phyloP scores from a whole-genome alignment of 2,888 invertebrate genomes.

The Drosophila anceps region DNA sequence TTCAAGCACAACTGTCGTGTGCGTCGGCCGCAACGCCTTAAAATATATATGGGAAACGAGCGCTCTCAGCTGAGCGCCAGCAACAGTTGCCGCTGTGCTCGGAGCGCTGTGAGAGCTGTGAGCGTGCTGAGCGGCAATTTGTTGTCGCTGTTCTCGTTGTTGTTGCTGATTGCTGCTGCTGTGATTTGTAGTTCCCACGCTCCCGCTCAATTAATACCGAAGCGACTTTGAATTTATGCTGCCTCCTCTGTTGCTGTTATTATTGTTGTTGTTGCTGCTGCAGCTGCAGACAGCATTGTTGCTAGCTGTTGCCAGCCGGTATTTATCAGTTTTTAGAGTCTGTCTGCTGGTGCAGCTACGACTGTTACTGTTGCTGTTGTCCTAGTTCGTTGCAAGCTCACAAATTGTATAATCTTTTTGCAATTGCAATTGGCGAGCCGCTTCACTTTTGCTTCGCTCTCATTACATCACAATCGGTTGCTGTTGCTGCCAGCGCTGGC shows the following conservation, averaged over 20 bases:
- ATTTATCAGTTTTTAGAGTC: constrained; percentile 57
- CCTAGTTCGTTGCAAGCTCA: constrained; percentile 73
- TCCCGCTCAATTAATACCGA: constrained; percentile 61
- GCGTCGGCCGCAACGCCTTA: constrained; percentile 57
- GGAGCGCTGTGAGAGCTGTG: constrained; percentile 56
- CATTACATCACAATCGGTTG: constrained; percentile 69
- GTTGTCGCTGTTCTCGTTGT: constrained; percentile 11
- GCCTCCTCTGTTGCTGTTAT: constrained; percentile 3
- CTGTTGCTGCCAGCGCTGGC: constrained; percentile 38
- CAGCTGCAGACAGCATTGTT: constrained; percentile 35
- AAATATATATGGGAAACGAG: constrained; percentile 63
- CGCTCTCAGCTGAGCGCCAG: constrained; percentile 35
- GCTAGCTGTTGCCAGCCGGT: constrained; percentile 63
- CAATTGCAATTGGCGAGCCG: constrained; percentile 56
- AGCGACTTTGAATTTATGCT: constrained; percentile 73
- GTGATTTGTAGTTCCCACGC: constrained; percentile 77
- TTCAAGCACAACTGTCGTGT: constrained; percentile 84
- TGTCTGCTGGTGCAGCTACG: constrained; percentile 38
- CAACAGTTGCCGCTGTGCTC: constrained; percentile 44
- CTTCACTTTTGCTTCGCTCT: constrained; percentile 76
- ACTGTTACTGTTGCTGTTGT: constrained; percentile 59
- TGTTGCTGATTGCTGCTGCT: constrained; percentile 36
- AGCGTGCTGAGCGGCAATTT: constrained; percentile 57
- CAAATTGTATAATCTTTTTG: constrained; percentile 77
- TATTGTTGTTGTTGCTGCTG: constrained; percentile 4